These are phyloP conservation scores for Polia nebulosa DNA, from an alignment of 2,888 invertebrate species.

Conservation along the genomic window DNA sequence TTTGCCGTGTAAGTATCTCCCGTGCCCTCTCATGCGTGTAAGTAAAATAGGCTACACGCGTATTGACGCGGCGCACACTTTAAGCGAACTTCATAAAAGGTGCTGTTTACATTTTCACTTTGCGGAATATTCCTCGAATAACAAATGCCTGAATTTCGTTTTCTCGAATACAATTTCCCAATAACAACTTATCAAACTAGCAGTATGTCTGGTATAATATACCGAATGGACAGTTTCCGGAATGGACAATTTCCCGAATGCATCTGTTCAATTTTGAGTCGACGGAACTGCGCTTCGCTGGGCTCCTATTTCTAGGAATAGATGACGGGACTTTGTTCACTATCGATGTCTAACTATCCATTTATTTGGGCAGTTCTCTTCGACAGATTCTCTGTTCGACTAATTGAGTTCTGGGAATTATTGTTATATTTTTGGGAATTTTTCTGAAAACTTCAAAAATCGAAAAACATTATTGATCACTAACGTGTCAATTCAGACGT, in stretches of 20 bases:
- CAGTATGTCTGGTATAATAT: not conserved
- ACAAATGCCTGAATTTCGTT: not conserved
- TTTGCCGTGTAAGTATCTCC: conserved; percentile 41
- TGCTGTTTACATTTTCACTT: conserved; percentile 21
- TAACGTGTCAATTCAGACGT: not conserved
- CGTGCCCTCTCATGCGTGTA: conserved; percentile 53
- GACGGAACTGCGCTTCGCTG: conserved; percentile 6
- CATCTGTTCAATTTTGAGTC: conserved; percentile 47
- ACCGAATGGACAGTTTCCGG: conserved; percentile 11
- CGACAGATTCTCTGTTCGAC: not conserved
- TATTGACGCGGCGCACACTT: conserved; percentile 43
- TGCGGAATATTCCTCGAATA: not conserved
- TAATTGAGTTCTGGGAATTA: not conserved
- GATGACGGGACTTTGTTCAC: conserved; percentile 8
- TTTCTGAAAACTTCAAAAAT: not conserved
- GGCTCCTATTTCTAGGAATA: conserved; percentile 2
- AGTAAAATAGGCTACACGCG: conserved; percentile 51
- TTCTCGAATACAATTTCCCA: not conserved
- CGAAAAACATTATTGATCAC: not conserved
- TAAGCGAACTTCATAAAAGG: conserved; percentile 13
- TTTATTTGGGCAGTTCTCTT: conserved; percentile 6
- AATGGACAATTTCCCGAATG: conserved; percentile 44
- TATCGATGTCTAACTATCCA: conserved; percentile 34
- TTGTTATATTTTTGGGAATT: not conserved
- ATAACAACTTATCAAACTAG: conserved; percentile 16